Evolutionary conservation across 2,797 vertebrate genomes (phyloP).

Genomic region (Aplochiton taeniatus): DNA sequence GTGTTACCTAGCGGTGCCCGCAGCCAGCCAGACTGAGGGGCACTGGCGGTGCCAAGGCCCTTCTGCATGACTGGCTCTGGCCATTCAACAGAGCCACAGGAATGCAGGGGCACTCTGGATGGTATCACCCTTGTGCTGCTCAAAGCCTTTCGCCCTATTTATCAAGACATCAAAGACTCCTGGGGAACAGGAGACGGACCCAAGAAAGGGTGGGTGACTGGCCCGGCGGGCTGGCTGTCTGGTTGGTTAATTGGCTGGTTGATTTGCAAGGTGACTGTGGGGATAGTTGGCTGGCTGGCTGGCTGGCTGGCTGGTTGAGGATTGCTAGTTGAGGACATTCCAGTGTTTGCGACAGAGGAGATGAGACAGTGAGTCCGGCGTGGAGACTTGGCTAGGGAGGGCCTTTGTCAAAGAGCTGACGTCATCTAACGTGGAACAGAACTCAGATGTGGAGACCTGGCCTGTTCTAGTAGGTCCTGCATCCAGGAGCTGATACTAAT

Average conservation of each 20-base stretch:
- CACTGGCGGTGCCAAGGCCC: slow-evolving; percentile 59
- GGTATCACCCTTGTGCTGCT: slow-evolving; percentile 36
- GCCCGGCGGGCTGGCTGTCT: too few relatives aligned
- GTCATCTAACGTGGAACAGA: slow-evolving; percentile 14
- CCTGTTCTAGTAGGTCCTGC: background rate
- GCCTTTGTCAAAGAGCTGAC: slow-evolving; percentile 16
- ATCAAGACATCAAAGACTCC: slow-evolving; percentile 7
- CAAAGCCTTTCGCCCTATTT: slow-evolving; percentile 38
- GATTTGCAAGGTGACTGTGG: too few relatives aligned
- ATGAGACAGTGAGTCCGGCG: slow-evolving; percentile 25
- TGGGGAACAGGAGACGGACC: too few relatives aligned
- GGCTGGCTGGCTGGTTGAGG: slow-evolving; percentile 20
- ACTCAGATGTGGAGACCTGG: slow-evolving; percentile 9
- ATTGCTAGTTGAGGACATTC: slow-evolving; percentile 20
- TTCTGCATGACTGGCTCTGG: slow-evolving; percentile 68
- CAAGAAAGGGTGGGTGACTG: too few relatives aligned
- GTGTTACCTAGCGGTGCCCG: slow-evolving; percentile 24
- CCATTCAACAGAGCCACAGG: slow-evolving; percentile 58
- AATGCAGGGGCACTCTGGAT: slow-evolving; percentile 60
- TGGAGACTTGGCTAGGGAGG: slow-evolving; percentile 1
- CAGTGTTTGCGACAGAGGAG: slow-evolving; percentile 4
- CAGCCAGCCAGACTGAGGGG: slow-evolving; percentile 46
- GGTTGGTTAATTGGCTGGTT: too few relatives aligned
- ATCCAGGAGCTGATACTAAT: slow-evolving; percentile 4
- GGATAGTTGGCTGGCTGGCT: slow-evolving; percentile 22